Percentiles rank a stretch among this genome's conserved stretches.
Conservation (phyloP, 1,140 invertebrate species). For the Trypoxylus dichotomus region DNA sequence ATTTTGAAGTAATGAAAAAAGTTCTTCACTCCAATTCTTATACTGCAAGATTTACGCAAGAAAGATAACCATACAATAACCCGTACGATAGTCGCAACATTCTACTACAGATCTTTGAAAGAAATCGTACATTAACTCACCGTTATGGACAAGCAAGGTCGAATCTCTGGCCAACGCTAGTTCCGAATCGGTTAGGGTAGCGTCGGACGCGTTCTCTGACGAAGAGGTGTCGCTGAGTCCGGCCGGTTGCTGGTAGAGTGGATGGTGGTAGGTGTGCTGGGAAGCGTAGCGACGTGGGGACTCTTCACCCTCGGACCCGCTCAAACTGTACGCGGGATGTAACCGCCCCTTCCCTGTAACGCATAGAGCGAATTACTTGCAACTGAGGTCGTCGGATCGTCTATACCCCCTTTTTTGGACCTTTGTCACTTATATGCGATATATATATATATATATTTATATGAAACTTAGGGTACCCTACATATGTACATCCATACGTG, state of each 20-base stretch:
- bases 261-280: slow-evolving; percentile 53
- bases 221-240: slow-evolving; percentile 76
- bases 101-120: neutral
- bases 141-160: slow-evolving; percentile 77
- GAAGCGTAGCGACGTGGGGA: slow-evolving; percentile 53
- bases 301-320: slow-evolving; percentile 67
- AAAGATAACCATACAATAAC: no score
- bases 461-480: neutral
- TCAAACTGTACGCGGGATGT: slow-evolving; percentile 68
- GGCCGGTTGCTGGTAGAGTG: slow-evolving; percentile 62
- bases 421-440: neutral
- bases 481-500: neutral
- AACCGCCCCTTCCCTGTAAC: slow-evolving; percentile 61
- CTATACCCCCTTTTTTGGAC: neutral
- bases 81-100: neutral
- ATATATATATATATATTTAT: neutral
- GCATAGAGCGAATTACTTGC: slow-evolving; percentile 17
- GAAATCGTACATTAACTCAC: slow-evolving; percentile 56
- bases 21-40: no score
- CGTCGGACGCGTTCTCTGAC: slow-evolving; percentile 79
- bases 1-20: no score
- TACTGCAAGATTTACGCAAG: no score
- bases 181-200: slow-evolving; percentile 78
- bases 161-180: slow-evolving; percentile 75
- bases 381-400: neutral